phyloP scores from a whole-genome alignment of 2,113 vertebrate species.

The Muntiacus muntjak region DNA sequence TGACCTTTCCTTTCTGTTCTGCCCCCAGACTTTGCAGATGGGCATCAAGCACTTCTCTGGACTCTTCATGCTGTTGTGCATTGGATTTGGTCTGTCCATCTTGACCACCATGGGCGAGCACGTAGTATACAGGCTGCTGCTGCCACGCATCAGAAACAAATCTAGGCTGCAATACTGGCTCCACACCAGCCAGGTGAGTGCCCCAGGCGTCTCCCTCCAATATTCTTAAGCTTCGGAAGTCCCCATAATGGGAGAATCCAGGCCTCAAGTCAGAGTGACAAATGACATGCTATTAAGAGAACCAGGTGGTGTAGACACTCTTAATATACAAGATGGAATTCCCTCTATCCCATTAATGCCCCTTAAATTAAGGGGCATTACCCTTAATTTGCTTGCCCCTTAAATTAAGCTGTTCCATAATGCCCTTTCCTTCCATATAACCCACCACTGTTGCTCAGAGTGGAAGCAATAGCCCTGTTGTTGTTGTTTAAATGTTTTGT shows the following conservation, averaged over 20 bases:
- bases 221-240: not conserved
- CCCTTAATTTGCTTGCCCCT: not conserved
- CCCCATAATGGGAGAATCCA: not conserved
- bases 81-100: conserved; percentile 93
- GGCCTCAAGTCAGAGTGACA: not conserved
- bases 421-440: not conserved
- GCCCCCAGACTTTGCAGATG: conserved; percentile 94
- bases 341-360: not conserved
- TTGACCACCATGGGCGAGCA: conserved; percentile 95
- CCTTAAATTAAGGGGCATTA: not conserved
- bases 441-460: not conserved
- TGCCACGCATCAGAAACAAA: conserved; percentile 92
- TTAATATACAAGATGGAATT: rapidly evolving
- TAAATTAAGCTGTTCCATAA: not conserved
- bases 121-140: conserved; percentile 89
- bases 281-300: not conserved
- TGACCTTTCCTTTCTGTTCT: conserved; percentile 32
- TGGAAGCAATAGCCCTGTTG: not conserved
- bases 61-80: conserved; percentile 95
- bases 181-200: conserved; percentile 94
- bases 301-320: not conserved
- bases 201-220: not conserved
- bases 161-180: conserved; percentile 95
- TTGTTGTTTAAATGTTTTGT: not conserved
- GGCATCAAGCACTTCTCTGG: conserved; percentile 98